Evolutionary conservation across 2,888 invertebrate species (phyloP).

Genomic region (Dasypogon diadema): DNA sequence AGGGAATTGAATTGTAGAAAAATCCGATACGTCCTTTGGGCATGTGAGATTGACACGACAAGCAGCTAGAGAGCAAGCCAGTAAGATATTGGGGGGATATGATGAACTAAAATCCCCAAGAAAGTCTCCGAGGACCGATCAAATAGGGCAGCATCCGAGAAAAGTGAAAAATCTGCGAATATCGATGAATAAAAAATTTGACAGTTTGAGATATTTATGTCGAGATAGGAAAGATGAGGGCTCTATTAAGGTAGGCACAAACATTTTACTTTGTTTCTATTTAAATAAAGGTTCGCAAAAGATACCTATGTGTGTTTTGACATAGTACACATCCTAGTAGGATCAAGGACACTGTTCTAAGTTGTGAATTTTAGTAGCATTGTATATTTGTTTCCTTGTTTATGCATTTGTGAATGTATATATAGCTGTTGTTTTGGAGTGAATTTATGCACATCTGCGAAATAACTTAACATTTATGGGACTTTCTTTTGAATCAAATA

Average conservation of each 20-base stretch:
- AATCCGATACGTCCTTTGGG: conserved; percentile 46
- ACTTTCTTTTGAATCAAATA: too few species aligned
- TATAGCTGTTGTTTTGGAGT: too few species aligned
- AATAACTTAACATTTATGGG: too few species aligned
- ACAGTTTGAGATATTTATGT: conserved; percentile 59
- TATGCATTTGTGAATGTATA: too few species aligned
- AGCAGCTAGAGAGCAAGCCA: conserved; percentile 9
- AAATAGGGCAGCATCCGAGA: conserved; percentile 56
- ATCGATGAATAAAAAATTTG: conserved; percentile 60
- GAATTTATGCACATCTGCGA: too few species aligned
- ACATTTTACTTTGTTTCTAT: too few species aligned
- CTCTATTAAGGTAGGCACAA: conserved; percentile 17
- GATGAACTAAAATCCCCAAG: conserved; percentile 37
- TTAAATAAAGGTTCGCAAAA: too few species aligned
- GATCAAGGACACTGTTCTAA: too few species aligned
- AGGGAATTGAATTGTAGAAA: conserved; percentile 44
- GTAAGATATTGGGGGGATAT: conserved; percentile 46
- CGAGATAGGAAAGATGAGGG: conserved; percentile 41
- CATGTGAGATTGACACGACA: conserved; percentile 47
- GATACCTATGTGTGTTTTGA: too few species aligned
- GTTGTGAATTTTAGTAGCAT: too few species aligned
- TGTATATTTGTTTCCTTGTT: too few species aligned
- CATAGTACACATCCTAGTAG: too few species aligned
- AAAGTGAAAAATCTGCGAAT: conserved; percentile 58
- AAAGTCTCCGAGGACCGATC: conserved; percentile 52